Evolutionary conservation across 1,140 invertebrate species (phyloP), one percentile per base, ranked within the genome.

Genomic region (Zaprionus kolodkinae): DNA sequence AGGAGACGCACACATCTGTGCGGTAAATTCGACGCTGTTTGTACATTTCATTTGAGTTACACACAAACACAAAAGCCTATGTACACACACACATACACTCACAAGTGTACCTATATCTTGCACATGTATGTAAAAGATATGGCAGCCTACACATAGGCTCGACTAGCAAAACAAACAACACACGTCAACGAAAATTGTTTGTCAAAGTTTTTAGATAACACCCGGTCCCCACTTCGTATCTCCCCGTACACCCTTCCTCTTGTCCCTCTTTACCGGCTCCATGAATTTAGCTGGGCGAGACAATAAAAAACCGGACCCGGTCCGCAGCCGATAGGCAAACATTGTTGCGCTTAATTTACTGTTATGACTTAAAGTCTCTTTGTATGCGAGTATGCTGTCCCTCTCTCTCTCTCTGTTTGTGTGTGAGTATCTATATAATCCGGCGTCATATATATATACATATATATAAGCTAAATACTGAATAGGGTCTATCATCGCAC

Each of bases 141-240:
- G 60, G 67, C 72, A 48, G 11, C 11, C n/a, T 60, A 38, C 43
- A 40, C n/a, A 60, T 72, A 76, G 60, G 65, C 64, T 64, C 63
- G 56, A 72, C 75, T 74, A 63, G 77, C 73, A 78, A 72, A 71
- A 79, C 81, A 87, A 88, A 87, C 84, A 88, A 76, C 74, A 54
- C 66, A 82, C 74, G 80, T 78, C 79, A 81, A 87, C 77, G 57
- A 80, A 80, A 84, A 88, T 80, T 88, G 84, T 87, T 87, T 87
- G 84, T 87, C 85, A 87, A 87, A 87, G 84, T 87, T 87, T 88
- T 87, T 85, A 81, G 84, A 87, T 87, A 87, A 84, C 76, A 65
- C 72, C 45, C 71, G 76, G 75, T 76, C 27, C 11, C 68, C 38
- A 17, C 61, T n/a, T n/a, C 36, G 35, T 3, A 21, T 15, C 35